Percentiles rank a stretch among this genome's conserved stretches.
Conservation (phyloP, 2,888 invertebrate species). For the Callyntrura guangdongensis region DNA sequence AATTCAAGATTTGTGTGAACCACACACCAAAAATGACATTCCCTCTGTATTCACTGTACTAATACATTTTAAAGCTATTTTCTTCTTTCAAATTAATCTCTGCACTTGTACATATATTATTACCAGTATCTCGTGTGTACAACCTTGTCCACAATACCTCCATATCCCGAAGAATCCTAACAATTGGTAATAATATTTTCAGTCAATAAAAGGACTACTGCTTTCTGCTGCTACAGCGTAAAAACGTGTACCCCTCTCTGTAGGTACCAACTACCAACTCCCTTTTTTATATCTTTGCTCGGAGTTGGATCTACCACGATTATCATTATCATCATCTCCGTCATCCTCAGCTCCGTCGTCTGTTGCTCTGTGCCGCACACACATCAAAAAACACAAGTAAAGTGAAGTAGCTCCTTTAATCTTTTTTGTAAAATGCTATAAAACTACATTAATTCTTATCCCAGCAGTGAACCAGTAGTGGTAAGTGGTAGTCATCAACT, state of each 20-base stretch:
- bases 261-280: background rate
- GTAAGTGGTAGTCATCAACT: background rate
- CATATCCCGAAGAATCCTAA: background rate
- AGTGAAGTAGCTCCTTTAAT: conserved; percentile 31
- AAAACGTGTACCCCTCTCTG: background rate
- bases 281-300: too few species aligned
- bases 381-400: conserved; percentile 1
- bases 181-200: background rate
- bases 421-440: conserved; percentile 30
- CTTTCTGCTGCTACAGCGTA: too few species aligned
- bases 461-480: background rate
- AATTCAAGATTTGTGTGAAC: too few species aligned
- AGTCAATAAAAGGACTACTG: conserved; percentile 22
- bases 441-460: conserved; percentile 39
- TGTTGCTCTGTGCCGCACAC: too few species aligned
- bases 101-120: too few species aligned
- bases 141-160: background rate
- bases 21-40: too few species aligned
- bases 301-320: too few species aligned
- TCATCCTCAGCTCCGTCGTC: too few species aligned
- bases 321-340: background rate
- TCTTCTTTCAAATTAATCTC: too few species aligned
- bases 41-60: too few species aligned
- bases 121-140: too few species aligned
- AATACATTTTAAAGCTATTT: too few species aligned